These are phyloP conservation scores for Nannoperca obscura DNA, from an alignment of 2,797 vertebrate species.

Conservation along the genomic window DNA sequence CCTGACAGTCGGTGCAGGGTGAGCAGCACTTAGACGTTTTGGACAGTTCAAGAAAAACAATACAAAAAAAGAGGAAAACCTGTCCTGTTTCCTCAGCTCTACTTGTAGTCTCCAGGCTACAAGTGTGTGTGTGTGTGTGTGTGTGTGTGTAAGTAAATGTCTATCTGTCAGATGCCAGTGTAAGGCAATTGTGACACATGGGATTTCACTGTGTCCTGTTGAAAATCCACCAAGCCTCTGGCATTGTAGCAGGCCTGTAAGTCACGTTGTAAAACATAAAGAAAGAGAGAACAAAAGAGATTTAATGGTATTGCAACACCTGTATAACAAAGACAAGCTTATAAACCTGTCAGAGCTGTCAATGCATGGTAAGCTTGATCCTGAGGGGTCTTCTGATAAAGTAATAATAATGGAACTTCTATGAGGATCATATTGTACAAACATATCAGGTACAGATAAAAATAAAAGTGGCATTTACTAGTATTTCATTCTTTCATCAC, in stretches of 20 bases:
- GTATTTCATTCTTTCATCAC: not conserved
- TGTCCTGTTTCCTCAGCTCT: conserved; percentile 45
- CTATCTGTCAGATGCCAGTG: conserved; percentile 43
- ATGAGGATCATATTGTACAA: not conserved
- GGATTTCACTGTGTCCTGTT: conserved; percentile 55
- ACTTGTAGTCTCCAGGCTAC: conserved; percentile 47
- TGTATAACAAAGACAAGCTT: conserved; percentile 19
- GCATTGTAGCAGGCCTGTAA: conserved; percentile 58
- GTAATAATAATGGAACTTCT: not conserved
- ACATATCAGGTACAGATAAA: not conserved
- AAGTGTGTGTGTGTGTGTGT: not conserved
- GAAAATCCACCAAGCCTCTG: conserved; percentile 45
- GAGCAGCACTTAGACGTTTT: conserved; percentile 33
- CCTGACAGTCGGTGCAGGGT: conserved; percentile 7
- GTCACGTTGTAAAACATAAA: conserved; percentile 5
- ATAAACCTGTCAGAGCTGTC: conserved; percentile 36
- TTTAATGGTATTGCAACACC: conserved; percentile 27
- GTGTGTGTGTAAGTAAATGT: conserved; percentile 26
- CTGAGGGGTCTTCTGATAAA: not conserved
- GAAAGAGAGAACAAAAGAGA: not conserved
- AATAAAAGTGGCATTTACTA: not conserved
- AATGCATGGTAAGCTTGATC: not conserved
- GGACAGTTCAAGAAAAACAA: conserved; percentile 37
- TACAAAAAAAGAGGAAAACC: conserved; percentile 27
- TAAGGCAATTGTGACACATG: conserved; percentile 53